These are phyloP conservation scores for Notechis scutatus DNA, from an alignment of 2,113 vertebrate genomes.

Conservation along the genomic window DNA sequence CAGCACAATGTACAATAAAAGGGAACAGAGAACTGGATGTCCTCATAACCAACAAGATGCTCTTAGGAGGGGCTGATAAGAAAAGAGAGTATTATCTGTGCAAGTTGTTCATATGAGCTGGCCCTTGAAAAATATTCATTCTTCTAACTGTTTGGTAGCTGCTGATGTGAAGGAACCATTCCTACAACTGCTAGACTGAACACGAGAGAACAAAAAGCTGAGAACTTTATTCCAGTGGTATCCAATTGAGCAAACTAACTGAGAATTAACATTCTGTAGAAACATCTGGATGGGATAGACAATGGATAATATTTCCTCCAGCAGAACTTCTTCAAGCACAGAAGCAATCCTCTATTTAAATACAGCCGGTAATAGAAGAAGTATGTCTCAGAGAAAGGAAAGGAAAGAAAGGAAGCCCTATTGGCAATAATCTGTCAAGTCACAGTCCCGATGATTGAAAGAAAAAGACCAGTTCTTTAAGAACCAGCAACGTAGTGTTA, in stretches of 20 bases:
- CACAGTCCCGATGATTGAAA: no score
- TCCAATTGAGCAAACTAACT: neutral
- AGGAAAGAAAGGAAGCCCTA: neutral
- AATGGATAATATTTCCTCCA: neutral
- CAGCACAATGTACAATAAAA: neutral
- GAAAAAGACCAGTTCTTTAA: neutral
- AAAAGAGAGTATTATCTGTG: neutral
- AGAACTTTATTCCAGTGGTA: neutral
- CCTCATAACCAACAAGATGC: neutral
- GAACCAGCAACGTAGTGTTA: neutral
- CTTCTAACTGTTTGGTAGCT: neutral
- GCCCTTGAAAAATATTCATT: neutral
- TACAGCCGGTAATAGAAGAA: neutral
- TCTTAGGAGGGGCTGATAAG: neutral
- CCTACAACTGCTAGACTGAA: neutral
- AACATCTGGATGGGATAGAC: neutral
- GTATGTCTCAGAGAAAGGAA: neutral
- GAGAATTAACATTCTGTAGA: neutral
- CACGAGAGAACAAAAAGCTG: neutral
- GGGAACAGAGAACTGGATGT: neutral
- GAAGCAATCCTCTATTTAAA: neutral
- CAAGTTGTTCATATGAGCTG: neutral
- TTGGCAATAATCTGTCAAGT: neutral
- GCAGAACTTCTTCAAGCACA: neutral
- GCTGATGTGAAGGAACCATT: neutral